Percentiles rank a stretch among this genome's conserved stretches.
Conservation (phyloP, 1,140 invertebrate species). For the Apis cerana region DNA sequence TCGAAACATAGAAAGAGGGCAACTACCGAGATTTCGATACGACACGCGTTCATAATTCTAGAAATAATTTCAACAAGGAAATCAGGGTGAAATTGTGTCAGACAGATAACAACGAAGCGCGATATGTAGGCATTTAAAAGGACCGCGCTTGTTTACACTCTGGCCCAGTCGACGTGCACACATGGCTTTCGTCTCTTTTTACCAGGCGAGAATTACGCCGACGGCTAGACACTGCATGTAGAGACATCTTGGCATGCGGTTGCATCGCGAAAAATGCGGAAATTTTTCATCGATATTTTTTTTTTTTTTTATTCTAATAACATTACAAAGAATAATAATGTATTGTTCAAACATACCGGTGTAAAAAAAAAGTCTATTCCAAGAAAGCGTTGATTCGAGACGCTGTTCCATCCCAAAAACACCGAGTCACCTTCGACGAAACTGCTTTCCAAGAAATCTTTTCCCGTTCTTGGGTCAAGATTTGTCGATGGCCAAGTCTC, state of each 20-base stretch:
- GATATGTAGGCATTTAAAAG: conserved; percentile 40
- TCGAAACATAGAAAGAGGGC: background rate
- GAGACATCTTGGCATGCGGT: background rate
- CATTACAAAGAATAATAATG: background rate
- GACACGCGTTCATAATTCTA: background rate
- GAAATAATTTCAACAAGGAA: conserved; percentile 8
- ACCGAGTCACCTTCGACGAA: background rate
- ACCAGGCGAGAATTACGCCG: conserved; percentile 23
- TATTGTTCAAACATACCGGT: background rate
- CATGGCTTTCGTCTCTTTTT: conserved; percentile 24
- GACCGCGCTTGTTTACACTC: conserved; percentile 46
- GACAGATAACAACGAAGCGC: conserved; percentile 17
- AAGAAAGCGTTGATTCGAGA: background rate
- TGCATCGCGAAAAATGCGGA: background rate
- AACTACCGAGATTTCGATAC: background rate
- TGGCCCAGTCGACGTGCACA: conserved; percentile 15
- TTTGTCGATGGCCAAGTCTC: conserved; percentile 22
- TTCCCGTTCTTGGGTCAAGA: conserved; percentile 9
- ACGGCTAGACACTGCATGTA: conserved; percentile 20
- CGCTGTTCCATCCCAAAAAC: background rate
- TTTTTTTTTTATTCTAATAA: background rate
- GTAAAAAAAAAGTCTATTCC: background rate
- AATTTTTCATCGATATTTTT: background rate
- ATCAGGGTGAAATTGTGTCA: conserved; percentile 15
- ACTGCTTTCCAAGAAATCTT: conserved; percentile 22